phyloP scores from a whole-genome alignment of 2,888 invertebrate genomes.

The Clepsis dumicolana region DNA sequence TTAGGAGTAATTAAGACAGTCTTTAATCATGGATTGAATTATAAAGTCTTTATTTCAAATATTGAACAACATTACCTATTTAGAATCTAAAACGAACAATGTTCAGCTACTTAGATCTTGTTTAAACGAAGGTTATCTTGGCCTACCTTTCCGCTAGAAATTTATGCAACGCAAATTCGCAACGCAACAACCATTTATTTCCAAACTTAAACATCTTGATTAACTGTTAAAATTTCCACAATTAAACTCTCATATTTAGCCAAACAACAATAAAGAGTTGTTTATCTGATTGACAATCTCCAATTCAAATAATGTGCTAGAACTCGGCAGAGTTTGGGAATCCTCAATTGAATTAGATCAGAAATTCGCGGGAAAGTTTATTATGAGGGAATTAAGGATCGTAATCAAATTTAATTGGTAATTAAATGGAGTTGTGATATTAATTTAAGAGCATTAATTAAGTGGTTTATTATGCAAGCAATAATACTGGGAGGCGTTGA shows the following conservation, averaged over 20 bases:
- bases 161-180: no score
- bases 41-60: no score
- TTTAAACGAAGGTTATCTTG: no score
- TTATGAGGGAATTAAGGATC: slow-evolving; percentile 16
- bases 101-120: no score
- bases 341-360: slow-evolving; percentile 13
- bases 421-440: slow-evolving; percentile 3
- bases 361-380: slow-evolving; percentile 15
- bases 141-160: no score
- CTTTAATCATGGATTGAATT: no score
- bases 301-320: slow-evolving; percentile 26
- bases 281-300: slow-evolving; percentile 25
- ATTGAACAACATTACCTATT: no score
- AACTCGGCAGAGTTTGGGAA: slow-evolving; percentile 9
- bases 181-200: background rate
- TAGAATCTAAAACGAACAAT: no score
- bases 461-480: background rate
- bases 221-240: background rate
- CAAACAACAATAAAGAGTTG: slow-evolving; percentile 21
- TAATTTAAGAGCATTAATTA: background rate
- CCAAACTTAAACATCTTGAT: background rate
- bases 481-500: background rate
- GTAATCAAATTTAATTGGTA: slow-evolving; percentile 7
- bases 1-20: no score
- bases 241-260: background rate